A percentile compares a stretch with the other conserved stretches of the same genome.
Evolutionary conservation across 1,140 invertebrate genomes (phyloP).

Genomic region (Radopholus similis): DNA sequence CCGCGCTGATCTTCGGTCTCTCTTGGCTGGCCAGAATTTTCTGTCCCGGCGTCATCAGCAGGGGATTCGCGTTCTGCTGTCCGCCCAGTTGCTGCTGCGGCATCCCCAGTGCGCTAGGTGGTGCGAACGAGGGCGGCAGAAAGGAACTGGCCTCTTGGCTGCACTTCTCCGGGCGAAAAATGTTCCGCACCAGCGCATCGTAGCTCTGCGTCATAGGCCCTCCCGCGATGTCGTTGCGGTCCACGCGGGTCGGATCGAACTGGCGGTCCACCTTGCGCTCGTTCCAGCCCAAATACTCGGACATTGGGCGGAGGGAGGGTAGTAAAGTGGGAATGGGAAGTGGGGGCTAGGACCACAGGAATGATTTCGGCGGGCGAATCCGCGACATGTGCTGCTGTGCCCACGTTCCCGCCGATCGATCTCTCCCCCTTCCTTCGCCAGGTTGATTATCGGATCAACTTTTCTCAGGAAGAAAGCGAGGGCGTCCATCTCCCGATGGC

Average conservation of each 20-base stretch:
- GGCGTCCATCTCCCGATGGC: no score
- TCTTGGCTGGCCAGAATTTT: not conserved
- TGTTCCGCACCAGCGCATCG: constrained; percentile 19
- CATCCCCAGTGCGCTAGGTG: not conserved
- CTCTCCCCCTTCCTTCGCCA: no score
- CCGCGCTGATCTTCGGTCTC: constrained; percentile 30
- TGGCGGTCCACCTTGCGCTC: no score
- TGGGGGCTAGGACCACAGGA: not conserved
- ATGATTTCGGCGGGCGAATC: not conserved
- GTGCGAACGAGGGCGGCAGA: constrained; percentile 11
- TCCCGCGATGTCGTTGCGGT: constrained; percentile 27
- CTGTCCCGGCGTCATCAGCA: not conserved
- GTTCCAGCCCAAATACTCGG: no score
- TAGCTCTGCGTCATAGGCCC: constrained; percentile 24
- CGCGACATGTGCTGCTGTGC: not conserved
- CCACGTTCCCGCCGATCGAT: not conserved
- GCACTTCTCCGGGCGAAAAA: constrained; percentile 15
- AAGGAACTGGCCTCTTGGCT: not conserved
- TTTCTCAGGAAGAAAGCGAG: no score
- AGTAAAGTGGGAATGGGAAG: not conserved
- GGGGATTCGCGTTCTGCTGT: not conserved
- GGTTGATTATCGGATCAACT: no score
- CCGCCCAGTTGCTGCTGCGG: not conserved
- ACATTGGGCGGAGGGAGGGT: not conserved
- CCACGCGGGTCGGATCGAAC: constrained; percentile 23